A percentile compares a stretch with the other conserved stretches of the same genome.
Evolutionary conservation across 2,113 vertebrate genomes (phyloP).

Genomic region (Salvelinus namaycush): DNA sequence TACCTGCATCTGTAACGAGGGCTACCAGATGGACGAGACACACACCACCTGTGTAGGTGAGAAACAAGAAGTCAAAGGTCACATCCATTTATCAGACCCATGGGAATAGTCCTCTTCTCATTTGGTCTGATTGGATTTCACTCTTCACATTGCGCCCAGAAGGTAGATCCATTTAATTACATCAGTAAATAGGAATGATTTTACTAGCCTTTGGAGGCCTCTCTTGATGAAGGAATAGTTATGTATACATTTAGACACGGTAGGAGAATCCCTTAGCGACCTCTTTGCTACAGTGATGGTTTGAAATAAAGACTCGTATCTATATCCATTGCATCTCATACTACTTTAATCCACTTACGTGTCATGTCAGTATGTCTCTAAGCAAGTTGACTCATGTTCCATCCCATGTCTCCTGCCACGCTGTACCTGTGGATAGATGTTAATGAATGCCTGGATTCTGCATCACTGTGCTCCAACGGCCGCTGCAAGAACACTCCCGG

Average conservation of each 20-base stretch:
- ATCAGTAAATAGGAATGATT: no score
- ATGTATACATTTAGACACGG: no score
- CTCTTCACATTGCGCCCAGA: no score
- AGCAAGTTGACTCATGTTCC: background rate
- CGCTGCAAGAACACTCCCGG: conserved; percentile 88
- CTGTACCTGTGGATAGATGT: conserved; percentile 73
- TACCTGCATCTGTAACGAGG: conserved; percentile 86
- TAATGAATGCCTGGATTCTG: conserved; percentile 81
- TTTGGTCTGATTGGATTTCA: no score
- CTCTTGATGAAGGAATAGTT: no score
- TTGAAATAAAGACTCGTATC: no score
- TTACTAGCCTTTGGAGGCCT: no score
- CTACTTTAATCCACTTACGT: no score
- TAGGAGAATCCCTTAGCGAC: no score
- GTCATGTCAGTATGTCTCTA: background rate
- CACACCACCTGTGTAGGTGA: conserved; percentile 88
- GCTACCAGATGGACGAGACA: conserved; percentile 78
- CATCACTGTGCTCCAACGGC: conserved; percentile 81
- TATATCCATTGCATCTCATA: no score
- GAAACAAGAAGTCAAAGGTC: conserved; percentile 59
- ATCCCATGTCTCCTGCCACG: conserved; percentile 6
- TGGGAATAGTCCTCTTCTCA: background rate
- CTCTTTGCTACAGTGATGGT: no score
- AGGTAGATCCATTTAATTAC: no score
- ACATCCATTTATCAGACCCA: background rate